Percentiles rank a stretch among this genome's conserved stretches.
Evolutionary conservation across 35 echinoderm and acorn worm genomes (phyloP).

Genomic region (Ophioderma brevispina): DNA sequence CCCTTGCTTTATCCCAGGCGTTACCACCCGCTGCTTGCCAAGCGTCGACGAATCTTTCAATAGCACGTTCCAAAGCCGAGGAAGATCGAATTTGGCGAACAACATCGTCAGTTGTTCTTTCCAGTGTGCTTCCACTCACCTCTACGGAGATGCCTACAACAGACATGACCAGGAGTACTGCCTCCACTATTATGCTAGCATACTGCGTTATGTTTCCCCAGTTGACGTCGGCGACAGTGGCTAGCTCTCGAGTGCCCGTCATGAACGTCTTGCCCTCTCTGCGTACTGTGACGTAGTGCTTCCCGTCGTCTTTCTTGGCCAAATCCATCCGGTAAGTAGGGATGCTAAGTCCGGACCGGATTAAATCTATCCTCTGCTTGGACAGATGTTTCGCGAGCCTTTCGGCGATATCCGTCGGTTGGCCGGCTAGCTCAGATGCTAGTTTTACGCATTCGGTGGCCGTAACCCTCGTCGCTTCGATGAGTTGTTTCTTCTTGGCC

Average conservation of each 20-base stretch:
- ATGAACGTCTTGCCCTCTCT: conserved; percentile 22
- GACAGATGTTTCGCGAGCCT: conserved; percentile 39
- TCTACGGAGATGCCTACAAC: conserved; percentile 13
- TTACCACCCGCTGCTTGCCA: not conserved
- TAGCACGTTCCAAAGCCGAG: not conserved
- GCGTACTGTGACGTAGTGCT: not conserved
- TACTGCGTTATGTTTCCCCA: conserved; percentile 19
- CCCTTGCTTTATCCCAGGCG: conserved; percentile 18
- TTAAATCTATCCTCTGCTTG: conserved; percentile 32
- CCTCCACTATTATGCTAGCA: conserved; percentile 43
- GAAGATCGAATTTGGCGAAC: not conserved
- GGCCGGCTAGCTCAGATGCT: not conserved
- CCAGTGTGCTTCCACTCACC: conserved; percentile 2
- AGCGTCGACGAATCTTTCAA: conserved; percentile 17
- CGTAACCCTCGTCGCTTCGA: conserved; percentile 28
- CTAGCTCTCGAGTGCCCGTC: not conserved
- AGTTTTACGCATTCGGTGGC: conserved; percentile 46
- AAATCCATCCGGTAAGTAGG: conserved; percentile 43
- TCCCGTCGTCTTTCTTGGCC: conserved; percentile 4
- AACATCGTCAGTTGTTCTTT: not conserved
- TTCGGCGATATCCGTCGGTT: not conserved
- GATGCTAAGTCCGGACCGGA: conserved; percentile 28
- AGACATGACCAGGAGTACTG: conserved; percentile 28
- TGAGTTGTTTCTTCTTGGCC: conserved; percentile 17
- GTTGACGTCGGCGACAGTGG: not conserved